Evolutionary conservation across 2,113 vertebrate genomes (phyloP).

Genomic region (Platanista minor): DNA sequence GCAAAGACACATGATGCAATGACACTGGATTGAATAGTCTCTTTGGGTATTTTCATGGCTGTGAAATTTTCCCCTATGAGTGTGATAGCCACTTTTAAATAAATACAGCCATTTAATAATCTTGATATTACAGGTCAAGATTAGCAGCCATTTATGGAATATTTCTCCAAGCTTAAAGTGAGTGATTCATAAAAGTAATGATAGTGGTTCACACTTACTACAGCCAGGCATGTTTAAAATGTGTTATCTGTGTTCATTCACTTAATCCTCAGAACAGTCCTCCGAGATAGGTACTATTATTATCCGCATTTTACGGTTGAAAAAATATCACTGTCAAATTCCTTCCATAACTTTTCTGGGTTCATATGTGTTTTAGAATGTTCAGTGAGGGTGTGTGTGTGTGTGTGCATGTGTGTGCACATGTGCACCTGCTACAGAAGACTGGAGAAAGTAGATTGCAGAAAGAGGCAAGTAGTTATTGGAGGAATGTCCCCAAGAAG

Average conservation of each 20-base stretch:
- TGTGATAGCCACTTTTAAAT: neutral
- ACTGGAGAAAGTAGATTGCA: neutral
- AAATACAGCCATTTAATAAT: slow-evolving; percentile 1
- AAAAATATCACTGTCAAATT: neutral
- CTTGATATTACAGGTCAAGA: neutral
- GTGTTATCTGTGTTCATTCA: neutral
- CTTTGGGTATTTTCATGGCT: neutral
- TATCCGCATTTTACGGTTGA: neutral
- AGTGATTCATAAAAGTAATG: neutral
- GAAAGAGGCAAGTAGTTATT: neutral
- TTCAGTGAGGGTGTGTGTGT: neutral
- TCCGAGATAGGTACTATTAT: neutral
- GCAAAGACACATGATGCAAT: neutral
- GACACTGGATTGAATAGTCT: slow-evolving; percentile 38
- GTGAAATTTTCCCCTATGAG: neutral
- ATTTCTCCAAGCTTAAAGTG: neutral
- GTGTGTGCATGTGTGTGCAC: no score
- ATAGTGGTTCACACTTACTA: neutral
- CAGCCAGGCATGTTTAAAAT: neutral
- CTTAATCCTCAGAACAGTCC: neutral
- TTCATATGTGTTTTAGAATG: neutral
- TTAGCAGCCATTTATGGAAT: neutral
- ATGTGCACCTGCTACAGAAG: neutral
- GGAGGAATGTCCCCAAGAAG: neutral
- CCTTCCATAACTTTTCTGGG: neutral